A percentile compares a stretch with the other conserved stretches of the same genome.
Conservation (phyloP, 2,113 vertebrate species). For the Mugil cephalus region DNA sequence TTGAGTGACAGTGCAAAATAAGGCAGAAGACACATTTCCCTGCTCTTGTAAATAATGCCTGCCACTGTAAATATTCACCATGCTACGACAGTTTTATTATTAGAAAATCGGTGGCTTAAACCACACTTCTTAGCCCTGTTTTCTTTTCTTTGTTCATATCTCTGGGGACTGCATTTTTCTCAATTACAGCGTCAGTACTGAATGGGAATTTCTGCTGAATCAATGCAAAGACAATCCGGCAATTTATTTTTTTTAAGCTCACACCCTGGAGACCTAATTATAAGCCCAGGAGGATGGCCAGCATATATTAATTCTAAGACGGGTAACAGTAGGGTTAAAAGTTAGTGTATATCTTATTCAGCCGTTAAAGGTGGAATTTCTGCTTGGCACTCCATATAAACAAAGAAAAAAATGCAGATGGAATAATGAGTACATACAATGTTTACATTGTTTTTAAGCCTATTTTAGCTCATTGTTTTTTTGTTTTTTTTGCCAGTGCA, state of each 20-base stretch:
- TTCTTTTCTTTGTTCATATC: not conserved
- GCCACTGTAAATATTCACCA: constrained; percentile 12
- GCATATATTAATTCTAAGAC: constrained; percentile 6
- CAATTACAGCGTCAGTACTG: not conserved
- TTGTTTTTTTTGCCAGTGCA: too few species aligned
- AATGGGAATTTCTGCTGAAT: constrained; percentile 52
- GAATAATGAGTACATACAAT: too few species aligned
- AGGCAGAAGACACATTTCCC: not conserved
- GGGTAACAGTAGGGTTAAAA: constrained; percentile 17
- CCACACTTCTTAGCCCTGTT: not conserved
- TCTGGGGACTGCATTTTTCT: constrained; percentile 37
- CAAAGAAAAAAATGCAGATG: too few species aligned
- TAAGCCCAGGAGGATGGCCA: constrained; percentile 2
- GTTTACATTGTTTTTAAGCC: too few species aligned
- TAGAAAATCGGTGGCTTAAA: constrained; percentile 18
- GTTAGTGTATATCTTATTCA: not conserved
- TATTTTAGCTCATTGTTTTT: too few species aligned
- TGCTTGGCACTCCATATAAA: not conserved
- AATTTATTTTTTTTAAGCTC: constrained; percentile 21
- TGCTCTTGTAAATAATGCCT: constrained; percentile 21
- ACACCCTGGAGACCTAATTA: constrained; percentile 40
- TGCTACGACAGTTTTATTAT: constrained; percentile 30
- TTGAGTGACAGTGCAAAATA: not conserved
- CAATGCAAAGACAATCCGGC: constrained; percentile 25
- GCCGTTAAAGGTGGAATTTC: not conserved